Percentiles rank a stretch among this genome's conserved stretches.
These are phyloP conservation scores for Phycodurus eques DNA, from an alignment of 2,113 vertebrate species.

Conservation along the genomic window DNA sequence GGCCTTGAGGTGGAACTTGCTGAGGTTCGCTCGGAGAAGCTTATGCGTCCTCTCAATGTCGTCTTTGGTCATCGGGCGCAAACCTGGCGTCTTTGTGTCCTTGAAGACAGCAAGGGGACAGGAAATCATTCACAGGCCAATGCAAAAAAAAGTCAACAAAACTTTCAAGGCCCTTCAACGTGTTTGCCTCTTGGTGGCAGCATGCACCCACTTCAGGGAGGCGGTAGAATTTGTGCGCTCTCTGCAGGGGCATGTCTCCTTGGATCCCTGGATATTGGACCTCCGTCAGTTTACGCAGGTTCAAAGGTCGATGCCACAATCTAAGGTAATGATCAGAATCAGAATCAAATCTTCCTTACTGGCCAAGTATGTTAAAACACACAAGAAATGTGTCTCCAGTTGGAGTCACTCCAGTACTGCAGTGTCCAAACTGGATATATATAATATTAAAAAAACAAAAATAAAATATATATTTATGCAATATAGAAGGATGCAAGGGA, in stretches of 20 bases:
- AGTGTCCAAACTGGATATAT: too few species aligned
- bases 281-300: slow-evolving; percentile 89
- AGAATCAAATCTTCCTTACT: neutral
- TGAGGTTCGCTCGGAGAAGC: slow-evolving; percentile 78
- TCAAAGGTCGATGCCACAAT: slow-evolving; percentile 90
- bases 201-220: slow-evolving; percentile 84
- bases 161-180: neutral
- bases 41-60: slow-evolving; percentile 77
- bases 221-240: slow-evolving; percentile 87
- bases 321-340: slow-evolving; percentile 54
- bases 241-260: slow-evolving; percentile 87
- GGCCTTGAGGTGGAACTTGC: slow-evolving; percentile 81
- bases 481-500: too few species aligned
- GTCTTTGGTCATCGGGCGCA: slow-evolving; percentile 82
- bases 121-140: neutral
- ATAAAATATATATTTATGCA: too few species aligned
- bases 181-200: slow-evolving; percentile 39
- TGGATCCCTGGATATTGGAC: slow-evolving; percentile 87
- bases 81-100: slow-evolving; percentile 80
- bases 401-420: too few species aligned
- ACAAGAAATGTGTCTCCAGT: too few species aligned
- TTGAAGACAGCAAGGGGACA: slow-evolving; percentile 32
- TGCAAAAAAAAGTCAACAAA: neutral
- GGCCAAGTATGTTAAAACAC: too few species aligned
- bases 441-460: too few species aligned